A percentile compares a stretch with the other conserved stretches of the same genome.
phyloP scores from a whole-genome alignment of 2,113 vertebrate species.

The Passer montanus region DNA sequence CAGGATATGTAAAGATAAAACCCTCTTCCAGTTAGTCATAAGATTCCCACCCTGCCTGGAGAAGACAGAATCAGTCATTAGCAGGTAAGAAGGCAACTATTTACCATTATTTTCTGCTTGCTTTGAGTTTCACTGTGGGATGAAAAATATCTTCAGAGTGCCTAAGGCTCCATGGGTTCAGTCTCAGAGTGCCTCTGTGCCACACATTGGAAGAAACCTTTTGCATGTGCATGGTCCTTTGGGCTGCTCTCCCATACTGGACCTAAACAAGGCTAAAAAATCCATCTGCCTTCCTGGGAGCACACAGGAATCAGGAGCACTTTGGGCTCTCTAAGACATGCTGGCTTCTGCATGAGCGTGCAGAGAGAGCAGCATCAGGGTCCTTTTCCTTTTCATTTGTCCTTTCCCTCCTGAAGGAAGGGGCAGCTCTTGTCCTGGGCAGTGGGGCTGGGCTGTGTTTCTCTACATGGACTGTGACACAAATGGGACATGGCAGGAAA shows the following conservation, averaged over 20 bases:
- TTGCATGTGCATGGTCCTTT: background rate
- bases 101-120: background rate
- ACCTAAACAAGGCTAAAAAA: background rate
- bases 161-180: background rate
- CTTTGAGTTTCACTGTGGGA: background rate
- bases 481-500: background rate
- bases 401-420: background rate
- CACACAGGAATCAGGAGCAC: background rate
- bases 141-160: background rate
- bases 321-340: background rate
- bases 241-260: background rate
- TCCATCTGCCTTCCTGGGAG: background rate
- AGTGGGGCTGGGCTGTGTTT: background rate
- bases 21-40: conserved; percentile 40
- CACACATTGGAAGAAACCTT: background rate
- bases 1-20: conserved; percentile 55
- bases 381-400: background rate
- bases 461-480: background rate
- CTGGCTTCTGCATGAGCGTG: background rate
- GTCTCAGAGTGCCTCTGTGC: background rate
- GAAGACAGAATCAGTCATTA: background rate
- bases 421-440: background rate
- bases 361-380: background rate
- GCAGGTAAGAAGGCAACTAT: conserved; percentile 54
- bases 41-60: conserved; percentile 42